Percentiles rank a stretch among this genome's conserved stretches.
phyloP scores from a whole-genome alignment of 1,140 invertebrate species.

The Aleiodes sp. region DNA sequence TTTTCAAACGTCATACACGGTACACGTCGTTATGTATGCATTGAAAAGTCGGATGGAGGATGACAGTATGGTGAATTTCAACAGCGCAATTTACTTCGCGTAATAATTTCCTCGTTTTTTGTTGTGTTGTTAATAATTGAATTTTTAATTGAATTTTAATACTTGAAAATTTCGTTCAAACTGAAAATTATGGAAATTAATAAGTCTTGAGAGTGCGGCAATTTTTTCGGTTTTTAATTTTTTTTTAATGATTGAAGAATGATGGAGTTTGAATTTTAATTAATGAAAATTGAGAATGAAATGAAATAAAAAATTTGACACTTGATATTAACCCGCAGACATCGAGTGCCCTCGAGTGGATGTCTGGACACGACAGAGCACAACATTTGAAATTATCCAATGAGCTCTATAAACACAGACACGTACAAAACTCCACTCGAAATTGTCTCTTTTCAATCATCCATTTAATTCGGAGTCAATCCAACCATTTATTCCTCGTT shows the following conservation, averaged over 20 bases:
- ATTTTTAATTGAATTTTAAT: neutral
- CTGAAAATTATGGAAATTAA: neutral
- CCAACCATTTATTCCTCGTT: neutral
- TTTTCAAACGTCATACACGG: neutral
- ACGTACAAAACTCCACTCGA: slow-evolving; percentile 1
- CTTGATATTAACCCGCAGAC: slow-evolving; percentile 22
- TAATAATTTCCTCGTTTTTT: neutral
- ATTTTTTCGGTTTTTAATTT: neutral
- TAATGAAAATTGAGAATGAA: neutral
- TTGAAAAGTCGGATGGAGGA: neutral
- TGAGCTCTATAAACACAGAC: too few species aligned
- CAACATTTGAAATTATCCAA: slow-evolving; percentile 30
- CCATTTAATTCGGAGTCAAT: neutral
- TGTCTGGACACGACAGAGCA: slow-evolving; percentile 19
- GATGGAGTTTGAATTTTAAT: slow-evolving; percentile 17
- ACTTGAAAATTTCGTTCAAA: neutral
- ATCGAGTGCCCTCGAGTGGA: slow-evolving; percentile 29
- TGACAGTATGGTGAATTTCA: neutral
- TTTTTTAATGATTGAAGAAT: neutral
- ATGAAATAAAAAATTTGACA: neutral
- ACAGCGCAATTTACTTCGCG: neutral
- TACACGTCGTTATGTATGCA: slow-evolving; percentile 4
- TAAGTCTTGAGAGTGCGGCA: neutral
- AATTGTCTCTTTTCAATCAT: slow-evolving; percentile 10
- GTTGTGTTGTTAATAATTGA: neutral